These are phyloP conservation scores for Chymomyza procnemis DNA, from an alignment of 2,888 invertebrate species.

Conservation along the genomic window DNA sequence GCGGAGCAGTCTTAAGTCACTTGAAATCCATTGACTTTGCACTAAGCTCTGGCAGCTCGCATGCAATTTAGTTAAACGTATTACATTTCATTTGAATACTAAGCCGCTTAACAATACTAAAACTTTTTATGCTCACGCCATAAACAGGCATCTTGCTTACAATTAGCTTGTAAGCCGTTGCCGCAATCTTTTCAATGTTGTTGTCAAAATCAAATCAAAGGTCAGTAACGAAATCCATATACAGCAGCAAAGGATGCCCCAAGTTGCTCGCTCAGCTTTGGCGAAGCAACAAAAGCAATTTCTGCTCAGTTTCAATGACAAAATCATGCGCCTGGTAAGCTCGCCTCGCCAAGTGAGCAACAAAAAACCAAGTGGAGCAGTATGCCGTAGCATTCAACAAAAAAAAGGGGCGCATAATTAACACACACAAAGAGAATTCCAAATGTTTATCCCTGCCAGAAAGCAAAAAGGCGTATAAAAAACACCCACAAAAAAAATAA, in stretches of 20 bases:
- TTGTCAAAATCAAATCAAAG: not conserved
- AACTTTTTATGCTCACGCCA: conserved; percentile 71
- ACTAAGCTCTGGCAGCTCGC: conserved; percentile 59
- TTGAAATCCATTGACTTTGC: conserved; percentile 57
- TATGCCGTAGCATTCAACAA: not conserved
- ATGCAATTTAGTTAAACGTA: conserved; percentile 70
- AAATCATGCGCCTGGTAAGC: conserved; percentile 32
- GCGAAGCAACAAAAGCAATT: not conserved
- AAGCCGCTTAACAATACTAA: conserved; percentile 73
- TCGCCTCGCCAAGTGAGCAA: conserved; percentile 38
- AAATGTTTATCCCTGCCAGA: conserved; percentile 23
- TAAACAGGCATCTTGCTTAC: conserved; percentile 70
- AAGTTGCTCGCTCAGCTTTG: not conserved
- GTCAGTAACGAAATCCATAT: conserved; percentile 38
- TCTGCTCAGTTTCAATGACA: conserved; percentile 1
- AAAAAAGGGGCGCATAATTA: conserved; percentile 61
- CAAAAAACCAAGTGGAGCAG: conserved; percentile 1
- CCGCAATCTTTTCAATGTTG: not conserved
- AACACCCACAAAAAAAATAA: not conserved
- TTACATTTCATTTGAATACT: conserved; percentile 73
- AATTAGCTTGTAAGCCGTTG: conserved; percentile 65
- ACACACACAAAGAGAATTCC: conserved; percentile 56
- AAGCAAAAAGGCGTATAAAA: not conserved
- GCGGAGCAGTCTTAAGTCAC: conserved; percentile 49
- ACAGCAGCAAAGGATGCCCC: conserved; percentile 31